A percentile compares a stretch with the other conserved stretches of the same genome.
Evolutionary conservation across 2,797 vertebrate species (phyloP).

Genomic region (Apogon talboti): DNA sequence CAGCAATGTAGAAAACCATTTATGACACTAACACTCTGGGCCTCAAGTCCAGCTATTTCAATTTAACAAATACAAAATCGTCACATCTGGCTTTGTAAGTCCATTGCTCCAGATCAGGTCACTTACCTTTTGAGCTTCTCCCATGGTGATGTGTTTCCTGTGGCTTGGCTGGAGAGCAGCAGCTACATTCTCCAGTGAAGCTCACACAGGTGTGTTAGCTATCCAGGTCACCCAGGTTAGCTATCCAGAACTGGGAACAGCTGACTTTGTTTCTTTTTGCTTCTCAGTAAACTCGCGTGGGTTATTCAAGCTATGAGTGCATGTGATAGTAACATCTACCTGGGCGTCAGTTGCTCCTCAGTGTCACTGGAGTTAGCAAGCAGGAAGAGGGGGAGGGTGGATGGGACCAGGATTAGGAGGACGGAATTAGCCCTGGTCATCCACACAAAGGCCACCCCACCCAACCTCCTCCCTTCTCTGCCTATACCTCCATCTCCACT

Average conservation of each 20-base stretch:
- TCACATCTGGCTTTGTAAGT: conserved; percentile 37
- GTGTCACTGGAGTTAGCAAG: conserved; percentile 51
- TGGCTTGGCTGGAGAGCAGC: conserved; percentile 60
- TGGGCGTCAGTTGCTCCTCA: conserved; percentile 61
- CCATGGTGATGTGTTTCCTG: conserved; percentile 83
- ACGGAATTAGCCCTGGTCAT: conserved; percentile 88
- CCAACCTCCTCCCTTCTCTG: conserved; percentile 53
- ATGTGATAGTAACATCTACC: conserved; percentile 62
- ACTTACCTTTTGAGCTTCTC: conserved; percentile 91
- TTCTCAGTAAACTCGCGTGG: conserved; percentile 28
- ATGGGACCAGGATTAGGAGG: conserved; percentile 83
- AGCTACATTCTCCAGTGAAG: conserved; percentile 81
- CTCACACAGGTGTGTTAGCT: conserved; percentile 55
- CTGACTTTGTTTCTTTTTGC: conserved; percentile 6
- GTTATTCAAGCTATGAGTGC: conserved; percentile 35
- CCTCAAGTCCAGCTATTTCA: neutral
- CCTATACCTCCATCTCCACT: conserved; percentile 72
- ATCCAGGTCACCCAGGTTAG: conserved; percentile 46
- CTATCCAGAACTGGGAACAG: conserved; percentile 24
- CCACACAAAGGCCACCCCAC: conserved; percentile 72
- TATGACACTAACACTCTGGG: neutral
- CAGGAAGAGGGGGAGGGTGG: conserved; percentile 71
- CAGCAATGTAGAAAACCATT: neutral
- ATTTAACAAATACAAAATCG: neutral
- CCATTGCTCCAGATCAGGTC: conserved; percentile 41